phyloP scores from a whole-genome alignment of 2,797 vertebrate genomes.

The Labroides dimidiatus region DNA sequence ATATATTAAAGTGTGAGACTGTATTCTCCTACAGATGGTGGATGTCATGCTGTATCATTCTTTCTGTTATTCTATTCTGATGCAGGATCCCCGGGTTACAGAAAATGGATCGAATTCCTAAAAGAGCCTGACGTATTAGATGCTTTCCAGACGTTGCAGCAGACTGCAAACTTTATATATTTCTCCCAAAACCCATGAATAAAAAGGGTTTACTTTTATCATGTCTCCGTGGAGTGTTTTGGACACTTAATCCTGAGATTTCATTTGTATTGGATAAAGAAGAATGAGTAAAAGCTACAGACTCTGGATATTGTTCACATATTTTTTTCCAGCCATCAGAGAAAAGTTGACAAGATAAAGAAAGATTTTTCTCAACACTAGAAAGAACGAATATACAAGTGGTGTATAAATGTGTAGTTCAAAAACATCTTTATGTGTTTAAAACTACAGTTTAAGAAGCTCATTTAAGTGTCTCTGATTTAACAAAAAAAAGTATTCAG shows the following conservation, averaged over 20 bases:
- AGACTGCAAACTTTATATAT: not conserved
- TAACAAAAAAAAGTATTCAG: no score
- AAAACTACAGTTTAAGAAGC: not conserved
- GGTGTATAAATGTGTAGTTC: not conserved
- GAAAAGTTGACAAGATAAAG: not conserved
- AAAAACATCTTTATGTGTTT: not conserved
- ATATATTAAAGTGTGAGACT: constrained; percentile 13
- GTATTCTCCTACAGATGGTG: constrained; percentile 39
- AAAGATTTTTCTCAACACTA: not conserved
- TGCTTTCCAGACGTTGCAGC: not conserved
- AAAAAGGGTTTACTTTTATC: constrained; percentile 5
- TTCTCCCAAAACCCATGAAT: constrained; percentile 8
- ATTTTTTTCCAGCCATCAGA: not conserved
- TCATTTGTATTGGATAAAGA: constrained; percentile 21
- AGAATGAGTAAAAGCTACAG: not conserved
- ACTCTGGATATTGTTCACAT: constrained; percentile 5
- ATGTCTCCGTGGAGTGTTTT: constrained; percentile 1
- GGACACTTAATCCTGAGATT: constrained; percentile 17
- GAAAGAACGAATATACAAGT: no score
- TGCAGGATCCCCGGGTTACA: constrained; percentile 1
- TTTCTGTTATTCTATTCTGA: constrained; percentile 23
- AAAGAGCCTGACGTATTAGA: constrained; percentile 12
- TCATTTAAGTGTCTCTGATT: not conserved
- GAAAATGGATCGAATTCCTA: constrained; percentile 29
- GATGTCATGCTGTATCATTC: constrained; percentile 9